A percentile compares a stretch with the other conserved stretches of the same genome.
Evolutionary conservation across 2,797 vertebrate species (phyloP).

Genomic region (Gobio occitaniae): DNA sequence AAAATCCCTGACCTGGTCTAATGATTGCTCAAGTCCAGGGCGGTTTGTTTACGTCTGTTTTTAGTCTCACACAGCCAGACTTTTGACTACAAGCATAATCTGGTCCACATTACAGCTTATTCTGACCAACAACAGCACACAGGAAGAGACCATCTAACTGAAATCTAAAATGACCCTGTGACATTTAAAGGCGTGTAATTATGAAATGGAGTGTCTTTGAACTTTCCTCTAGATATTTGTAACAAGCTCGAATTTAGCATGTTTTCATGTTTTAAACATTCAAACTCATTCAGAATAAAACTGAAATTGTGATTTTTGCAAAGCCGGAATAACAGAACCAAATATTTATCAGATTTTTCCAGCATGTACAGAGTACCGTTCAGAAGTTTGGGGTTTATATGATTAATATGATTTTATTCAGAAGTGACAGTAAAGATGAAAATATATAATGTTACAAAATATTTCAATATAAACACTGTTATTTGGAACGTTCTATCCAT

Average conservation of each 20-base stretch:
- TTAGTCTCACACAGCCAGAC: constrained; percentile 9
- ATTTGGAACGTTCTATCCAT: too few species aligned
- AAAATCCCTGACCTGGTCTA: constrained; percentile 42
- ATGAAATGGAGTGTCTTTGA: background rate
- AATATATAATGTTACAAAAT: background rate
- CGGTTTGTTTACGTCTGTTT: constrained; percentile 22
- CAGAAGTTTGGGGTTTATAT: background rate
- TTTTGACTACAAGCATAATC: constrained; percentile 13
- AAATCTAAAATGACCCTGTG: background rate
- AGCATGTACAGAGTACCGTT: background rate
- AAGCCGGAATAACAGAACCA: background rate
- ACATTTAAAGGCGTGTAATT: background rate
- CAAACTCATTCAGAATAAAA: background rate
- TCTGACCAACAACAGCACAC: background rate
- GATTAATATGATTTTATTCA: background rate
- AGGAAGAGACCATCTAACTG: background rate
- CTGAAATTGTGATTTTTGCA: background rate
- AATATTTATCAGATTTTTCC: background rate
- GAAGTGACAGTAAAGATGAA: background rate
- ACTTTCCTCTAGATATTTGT: background rate
- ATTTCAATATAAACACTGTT: background rate
- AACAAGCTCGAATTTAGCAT: background rate
- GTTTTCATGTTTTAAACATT: background rate
- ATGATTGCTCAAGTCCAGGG: constrained; percentile 31
- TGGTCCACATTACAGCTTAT: background rate